Evolutionary conservation across 2,113 vertebrate species (phyloP).

Genomic region (Nicator chloris): DNA sequence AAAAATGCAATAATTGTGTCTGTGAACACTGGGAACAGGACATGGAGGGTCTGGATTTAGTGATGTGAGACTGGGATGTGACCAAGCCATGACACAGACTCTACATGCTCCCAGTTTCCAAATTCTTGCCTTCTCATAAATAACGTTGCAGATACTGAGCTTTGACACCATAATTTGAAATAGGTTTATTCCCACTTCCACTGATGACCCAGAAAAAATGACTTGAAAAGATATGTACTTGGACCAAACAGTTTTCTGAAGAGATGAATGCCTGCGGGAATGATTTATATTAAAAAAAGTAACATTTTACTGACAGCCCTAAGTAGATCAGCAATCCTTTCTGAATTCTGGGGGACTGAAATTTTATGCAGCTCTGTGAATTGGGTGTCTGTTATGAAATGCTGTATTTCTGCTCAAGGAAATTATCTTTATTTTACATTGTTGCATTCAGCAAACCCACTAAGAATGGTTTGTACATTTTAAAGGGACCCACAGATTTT

Average conservation of each 20-base stretch:
- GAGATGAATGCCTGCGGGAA: background rate
- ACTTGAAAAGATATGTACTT: background rate
- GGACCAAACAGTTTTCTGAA: background rate
- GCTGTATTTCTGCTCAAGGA: background rate
- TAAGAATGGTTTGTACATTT: background rate
- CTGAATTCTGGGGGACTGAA: background rate
- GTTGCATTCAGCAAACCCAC: background rate
- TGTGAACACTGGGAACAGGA: background rate
- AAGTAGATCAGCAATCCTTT: background rate
- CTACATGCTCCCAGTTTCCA: background rate
- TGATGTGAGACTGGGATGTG: background rate
- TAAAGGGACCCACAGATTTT: background rate
- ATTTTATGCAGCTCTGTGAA: background rate
- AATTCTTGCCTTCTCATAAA: background rate
- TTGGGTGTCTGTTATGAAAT: background rate
- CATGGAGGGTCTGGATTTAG: background rate
- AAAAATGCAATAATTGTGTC: background rate
- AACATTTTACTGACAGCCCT: background rate
- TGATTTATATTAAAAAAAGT: background rate
- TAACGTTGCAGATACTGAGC: accelerated
- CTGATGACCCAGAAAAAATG: background rate
- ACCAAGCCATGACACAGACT: background rate
- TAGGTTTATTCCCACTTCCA: background rate
- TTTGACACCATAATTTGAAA: background rate
- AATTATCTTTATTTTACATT: background rate